Evolutionary conservation across 2,113 vertebrate species (phyloP), one percentile per base, ranked within the genome.

Genomic region (Romanogobio albipinnatus): DNA sequence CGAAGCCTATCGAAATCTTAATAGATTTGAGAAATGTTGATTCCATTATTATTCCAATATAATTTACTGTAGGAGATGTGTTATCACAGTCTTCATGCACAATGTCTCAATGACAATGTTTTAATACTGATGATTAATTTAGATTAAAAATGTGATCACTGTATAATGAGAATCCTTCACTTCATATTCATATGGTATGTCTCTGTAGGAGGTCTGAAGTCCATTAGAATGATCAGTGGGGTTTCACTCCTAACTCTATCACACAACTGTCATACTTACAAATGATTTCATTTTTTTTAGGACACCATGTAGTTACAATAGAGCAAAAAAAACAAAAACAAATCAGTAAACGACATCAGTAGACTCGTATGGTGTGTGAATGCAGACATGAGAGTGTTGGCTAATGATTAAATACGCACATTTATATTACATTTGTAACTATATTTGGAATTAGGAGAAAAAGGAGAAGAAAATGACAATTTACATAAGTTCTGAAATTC

Each of bases 211-310:
- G 71, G 56, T 82, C 33, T 62, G 26, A 56, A 56, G 58, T 26
- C 77, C 82, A 86, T 86, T 86, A 85, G 64, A 13, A 59, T 84
- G 87, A 86, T 85, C 84, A 58, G 73, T 36, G 56, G 33, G 68
- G 53, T 61, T 43, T 84, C 11, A 29, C 61, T 29, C 24, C 62
- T 84, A 71, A 73, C 36, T 49, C 53, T 47, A 49, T 66, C 70
- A 29, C 53, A 64, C 39, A 49, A 49, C 39, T 73, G 19, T 43
- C 15, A 39, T 73, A 24, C 22, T 22, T 45, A 7, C 19, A 73
- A 19, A 73, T 73, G 1, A 66, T 66, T 66, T 36, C 1, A 17
- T 36, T 62, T 62, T 10, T 43, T 71, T 36, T 70, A 13, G 66
- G 66, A 43, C 33, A 33, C 3, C 33, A 49, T 17, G 66, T 13